A percentile compares a stretch with the other conserved stretches of the same genome.
phyloP scores from a whole-genome alignment of 2,888 invertebrate genomes.

The Pterobdella sp. region DNA sequence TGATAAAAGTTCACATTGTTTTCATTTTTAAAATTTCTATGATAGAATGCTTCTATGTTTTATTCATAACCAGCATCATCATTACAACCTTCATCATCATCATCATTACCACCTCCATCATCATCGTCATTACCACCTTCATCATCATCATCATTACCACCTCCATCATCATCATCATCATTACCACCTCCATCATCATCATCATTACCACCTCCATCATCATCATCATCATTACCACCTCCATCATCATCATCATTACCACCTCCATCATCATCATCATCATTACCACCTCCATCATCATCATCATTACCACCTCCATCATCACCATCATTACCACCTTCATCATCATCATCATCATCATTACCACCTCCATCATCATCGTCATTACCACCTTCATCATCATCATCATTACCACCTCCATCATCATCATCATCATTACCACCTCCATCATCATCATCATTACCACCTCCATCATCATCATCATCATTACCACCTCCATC shows the following conservation, averaged over 20 bases:
- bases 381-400: too few species aligned
- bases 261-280: neutral
- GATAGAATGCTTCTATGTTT: neutral
- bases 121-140: neutral
- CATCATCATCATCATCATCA: neutral
- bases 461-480: too few species aligned
- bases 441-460: too few species aligned
- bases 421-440: too few species aligned
- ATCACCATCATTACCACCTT: neutral
- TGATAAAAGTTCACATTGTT: neutral
- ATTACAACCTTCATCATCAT: neutral
- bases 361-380: neutral
- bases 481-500: too few species aligned
- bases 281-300: neutral
- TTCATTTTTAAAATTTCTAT: neutral
- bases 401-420: neutral
- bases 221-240: neutral
- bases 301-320: neutral
- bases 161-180: neutral
- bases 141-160: neutral
- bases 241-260: neutral
- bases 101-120: neutral
- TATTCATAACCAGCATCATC: neutral
- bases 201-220: neutral
- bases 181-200: neutral